Base-by-base conservation (phyloP, 2,113 vertebrate genomes). In the Astatotilapia flaviijosephi region DNA sequence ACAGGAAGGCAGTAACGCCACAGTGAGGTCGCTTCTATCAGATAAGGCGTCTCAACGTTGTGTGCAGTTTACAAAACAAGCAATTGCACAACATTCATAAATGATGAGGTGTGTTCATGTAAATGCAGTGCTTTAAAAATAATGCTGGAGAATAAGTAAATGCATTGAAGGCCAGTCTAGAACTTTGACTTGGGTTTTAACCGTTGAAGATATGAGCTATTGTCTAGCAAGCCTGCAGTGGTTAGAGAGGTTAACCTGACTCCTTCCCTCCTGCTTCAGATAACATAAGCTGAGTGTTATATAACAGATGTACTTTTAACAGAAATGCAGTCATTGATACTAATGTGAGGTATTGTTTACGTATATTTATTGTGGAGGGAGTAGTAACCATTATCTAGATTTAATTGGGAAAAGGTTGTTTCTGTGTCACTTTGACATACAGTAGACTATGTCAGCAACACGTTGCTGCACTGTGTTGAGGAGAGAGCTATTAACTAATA, bases 1-100 rank as follows among this genome's bases (percentile, higher is more conserved):
- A 90, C 83, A 93, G 90, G 89, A 92, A 92, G 82, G 1, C 35
- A 6, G 2, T 33, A 17, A 49, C 5, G 6, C 54, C 42, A 54
- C 82, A 65, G 3, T 2, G 62, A 4, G 8, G 14, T 9, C 5
- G 10, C 53, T 70, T n/a, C 1, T 4, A 89, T 86, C 84, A 87
- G 92, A 93, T 92, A 81, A 87, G 5, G 15, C 5, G 0, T 33
- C 2, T 37, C 31, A 10, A 21, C 0, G 2, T 6, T 51, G n/a
- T 49, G 58, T 42, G 65, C 45, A n/a, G 6, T 7, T 7, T 35
- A 84, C 3, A 28, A 55, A 73, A 9, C 21, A 60, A 45, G 23
- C 26, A n/a, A 6, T 12, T 75, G 56, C 35, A 6, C 14, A 62
- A 51, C 5, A 3, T 13, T 26, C 6, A 23, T 37, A 6, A 8